Percentiles rank a stretch among this genome's conserved stretches.
phyloP scores from a whole-genome alignment of 2,888 invertebrate genomes.

The Patella caerulea region DNA sequence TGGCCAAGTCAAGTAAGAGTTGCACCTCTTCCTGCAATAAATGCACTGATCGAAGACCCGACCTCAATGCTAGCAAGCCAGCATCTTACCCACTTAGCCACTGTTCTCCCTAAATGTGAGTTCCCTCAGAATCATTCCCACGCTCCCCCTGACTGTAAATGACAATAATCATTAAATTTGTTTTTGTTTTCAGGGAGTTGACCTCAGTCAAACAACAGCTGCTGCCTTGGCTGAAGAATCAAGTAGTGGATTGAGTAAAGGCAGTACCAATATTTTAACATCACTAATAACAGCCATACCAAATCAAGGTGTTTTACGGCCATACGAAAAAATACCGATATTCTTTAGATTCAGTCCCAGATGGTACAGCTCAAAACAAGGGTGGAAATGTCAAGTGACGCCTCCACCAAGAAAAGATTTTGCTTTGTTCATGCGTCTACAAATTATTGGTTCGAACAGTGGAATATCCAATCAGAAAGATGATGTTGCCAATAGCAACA shows the following conservation, averaged over 20 bases:
- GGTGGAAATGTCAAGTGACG: conserved; percentile 63
- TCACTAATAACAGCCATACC: conserved; percentile 70
- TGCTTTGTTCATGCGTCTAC: conserved; percentile 68
- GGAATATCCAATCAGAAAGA: conserved; percentile 40
- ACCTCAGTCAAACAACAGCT: conserved; percentile 62
- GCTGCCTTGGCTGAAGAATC: conserved; percentile 52
- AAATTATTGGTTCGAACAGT: conserved; percentile 68
- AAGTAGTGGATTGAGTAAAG: conserved; percentile 43
- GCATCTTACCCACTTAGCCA: too few relatives aligned
- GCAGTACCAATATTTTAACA: conserved; percentile 64
- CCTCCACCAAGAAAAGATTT: conserved; percentile 69
- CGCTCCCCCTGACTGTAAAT: too few relatives aligned
- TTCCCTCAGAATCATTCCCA: too few relatives aligned
- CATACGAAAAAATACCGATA: conserved; percentile 69
- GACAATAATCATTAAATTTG: background rate
- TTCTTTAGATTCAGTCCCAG: conserved; percentile 71
- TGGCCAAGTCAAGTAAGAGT: too few relatives aligned
- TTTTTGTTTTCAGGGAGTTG: conserved; percentile 59
- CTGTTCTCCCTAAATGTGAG: too few relatives aligned
- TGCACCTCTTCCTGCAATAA: too few relatives aligned
- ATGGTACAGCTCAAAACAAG: conserved; percentile 65
- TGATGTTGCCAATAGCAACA: too few relatives aligned
- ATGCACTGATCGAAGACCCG: too few relatives aligned
- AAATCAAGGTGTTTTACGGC: conserved; percentile 68
- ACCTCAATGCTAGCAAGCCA: too few relatives aligned